phyloP scores from a whole-genome alignment of 2,797 vertebrate species.

The Lutjanus argentimaculatus region DNA sequence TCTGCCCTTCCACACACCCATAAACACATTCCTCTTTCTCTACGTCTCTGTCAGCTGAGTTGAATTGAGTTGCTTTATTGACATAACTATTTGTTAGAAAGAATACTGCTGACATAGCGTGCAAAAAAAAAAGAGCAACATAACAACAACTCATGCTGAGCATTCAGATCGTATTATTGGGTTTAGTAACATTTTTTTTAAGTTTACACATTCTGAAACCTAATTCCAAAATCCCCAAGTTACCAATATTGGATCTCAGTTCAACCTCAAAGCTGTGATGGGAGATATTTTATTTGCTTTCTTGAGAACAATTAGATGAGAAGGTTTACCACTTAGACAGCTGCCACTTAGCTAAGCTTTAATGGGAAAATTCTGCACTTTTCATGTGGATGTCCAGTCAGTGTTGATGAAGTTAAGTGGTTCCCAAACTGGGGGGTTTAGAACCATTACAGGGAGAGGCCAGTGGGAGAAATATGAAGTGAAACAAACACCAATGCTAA shows the following conservation, averaged over 20 bases:
- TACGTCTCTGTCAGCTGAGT: constrained; percentile 10
- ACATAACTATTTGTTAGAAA: constrained; percentile 1
- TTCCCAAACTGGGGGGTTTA: no score
- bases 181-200: not conserved
- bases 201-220: not conserved
- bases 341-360: not conserved
- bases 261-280: not conserved
- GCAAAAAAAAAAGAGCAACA: not conserved
- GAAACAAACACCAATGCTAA: no score
- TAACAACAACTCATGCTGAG: constrained; percentile 1
- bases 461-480: no score
- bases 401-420: no score
- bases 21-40: constrained; percentile 26
- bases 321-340: not conserved
- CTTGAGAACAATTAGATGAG: not conserved
- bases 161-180: not conserved
- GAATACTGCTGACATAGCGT: not conserved
- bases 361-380: no score
- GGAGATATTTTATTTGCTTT: not conserved
- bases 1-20: constrained; percentile 6
- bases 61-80: constrained; percentile 16
- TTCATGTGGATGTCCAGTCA: no score
- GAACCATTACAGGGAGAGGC: no score
- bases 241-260: not conserved
- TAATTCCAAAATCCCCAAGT: not conserved